Base-by-base conservation (phyloP, 2,797 vertebrate genomes). In the Spheniscus humboldti region DNA sequence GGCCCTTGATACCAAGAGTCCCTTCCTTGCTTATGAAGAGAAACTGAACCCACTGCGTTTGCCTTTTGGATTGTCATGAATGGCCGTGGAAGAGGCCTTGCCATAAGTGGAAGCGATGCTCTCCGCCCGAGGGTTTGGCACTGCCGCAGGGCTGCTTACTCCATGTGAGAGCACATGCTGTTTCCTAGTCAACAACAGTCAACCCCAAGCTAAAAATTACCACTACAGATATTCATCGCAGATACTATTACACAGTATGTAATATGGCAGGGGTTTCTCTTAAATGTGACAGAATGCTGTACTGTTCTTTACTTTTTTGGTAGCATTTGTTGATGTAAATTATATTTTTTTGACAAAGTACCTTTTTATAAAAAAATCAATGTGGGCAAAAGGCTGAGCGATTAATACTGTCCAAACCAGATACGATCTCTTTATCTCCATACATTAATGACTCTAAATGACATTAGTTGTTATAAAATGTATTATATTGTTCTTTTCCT, bases 401-500 rank as follows among this genome's bases (percentile, higher is more conserved):
- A 25, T 81, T 88, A 64, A n/a, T 82, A 56, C 27, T 57, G 50
- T 68, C 62, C 37, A 68, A 62, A 63, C 47, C 72, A 22, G 35
- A 87, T 90, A 57, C 5, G 0, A 48, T 97, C 93, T 97, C 89
- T 86, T 95, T 90, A 31, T 20, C 88, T 92, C 87, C 77, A 18
- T 79, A 77, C 41, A 6, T 88, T 94, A 77, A 92, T 83, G 92
- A 90, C 83, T 96, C 90, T 93, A 94, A 92, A 89, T 92, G 37
- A 75, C 53, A 62, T 94, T 96, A 86, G 73, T 86, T 96, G 74
- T 95, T 96, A 77, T 86, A 96, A 98, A 97, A 96, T 88, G 55
- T 96, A 90, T 97, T 96, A 97, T 97, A 94, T 94, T 97, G 97
- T 98, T 96, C 92, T 98, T 97, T 95, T 97, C 62, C 97, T 97